A percentile compares a stretch with the other conserved stretches of the same genome.
Evolutionary conservation across 2,888 invertebrate species (phyloP).

Genomic region (Drosophila subsilvestris): DNA sequence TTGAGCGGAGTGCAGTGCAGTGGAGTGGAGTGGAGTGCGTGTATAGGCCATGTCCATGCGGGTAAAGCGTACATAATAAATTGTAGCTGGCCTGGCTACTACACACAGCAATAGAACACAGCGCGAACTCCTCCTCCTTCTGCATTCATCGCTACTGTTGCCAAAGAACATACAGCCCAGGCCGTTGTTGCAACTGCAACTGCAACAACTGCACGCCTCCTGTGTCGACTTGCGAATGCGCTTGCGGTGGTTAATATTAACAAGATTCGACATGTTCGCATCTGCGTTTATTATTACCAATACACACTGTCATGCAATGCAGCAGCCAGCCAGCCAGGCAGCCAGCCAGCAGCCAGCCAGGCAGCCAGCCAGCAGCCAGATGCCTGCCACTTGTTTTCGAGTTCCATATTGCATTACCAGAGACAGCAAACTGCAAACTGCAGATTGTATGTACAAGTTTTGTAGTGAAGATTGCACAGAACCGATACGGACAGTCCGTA

Average conservation of each 20-base stretch:
- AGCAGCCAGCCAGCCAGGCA: slow-evolving; percentile 24
- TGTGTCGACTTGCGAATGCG: slow-evolving; percentile 59
- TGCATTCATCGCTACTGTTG: not conserved
- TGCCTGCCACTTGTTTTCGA: slow-evolving; percentile 49
- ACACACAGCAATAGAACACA: slow-evolving; percentile 12
- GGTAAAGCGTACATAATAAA: slow-evolving; percentile 74
- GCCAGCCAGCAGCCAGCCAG: slow-evolving; percentile 22
- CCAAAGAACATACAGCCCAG: slow-evolving; percentile 5
- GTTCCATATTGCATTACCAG: slow-evolving; percentile 60
- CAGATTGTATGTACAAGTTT: slow-evolving; percentile 26
- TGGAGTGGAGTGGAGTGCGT: slow-evolving; percentile 60
- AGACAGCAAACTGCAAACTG: slow-evolving; percentile 13
- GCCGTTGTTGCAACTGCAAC: slow-evolving; percentile 29
- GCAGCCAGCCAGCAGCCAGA: slow-evolving; percentile 24
- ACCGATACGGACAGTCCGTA: slow-evolving; percentile 27
- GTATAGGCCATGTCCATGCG: slow-evolving; percentile 67
- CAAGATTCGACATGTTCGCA: slow-evolving; percentile 78
- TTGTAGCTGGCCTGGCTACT: slow-evolving; percentile 67
- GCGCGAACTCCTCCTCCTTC: not conserved
- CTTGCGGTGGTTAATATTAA: slow-evolving; percentile 76
- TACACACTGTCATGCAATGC: slow-evolving; percentile 26
- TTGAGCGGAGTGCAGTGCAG: slow-evolving; percentile 39
- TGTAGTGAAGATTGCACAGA: slow-evolving; percentile 37
- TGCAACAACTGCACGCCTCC: slow-evolving; percentile 9
- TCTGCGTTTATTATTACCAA: slow-evolving; percentile 54